These are phyloP conservation scores for Coenonympha arcania DNA, from an alignment of 2,888 invertebrate species.

Conservation along the genomic window DNA sequence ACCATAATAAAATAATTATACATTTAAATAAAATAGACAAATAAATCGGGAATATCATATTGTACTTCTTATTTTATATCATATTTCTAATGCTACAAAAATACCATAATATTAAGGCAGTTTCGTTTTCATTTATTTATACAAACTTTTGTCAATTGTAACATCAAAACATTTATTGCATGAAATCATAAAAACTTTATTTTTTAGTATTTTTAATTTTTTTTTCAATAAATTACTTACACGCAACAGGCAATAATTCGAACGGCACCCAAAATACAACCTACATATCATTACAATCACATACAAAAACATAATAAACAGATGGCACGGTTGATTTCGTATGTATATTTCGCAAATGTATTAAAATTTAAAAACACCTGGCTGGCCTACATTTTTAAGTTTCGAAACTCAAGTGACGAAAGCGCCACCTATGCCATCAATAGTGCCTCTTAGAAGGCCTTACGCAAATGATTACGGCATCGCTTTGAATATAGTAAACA, in stretches of 20 bases:
- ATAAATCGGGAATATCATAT: constrained; percentile 12
- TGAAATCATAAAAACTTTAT: neutral
- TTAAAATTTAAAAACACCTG: constrained; percentile 16
- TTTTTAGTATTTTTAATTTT: constrained; percentile 2
- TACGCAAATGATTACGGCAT: constrained; percentile 18
- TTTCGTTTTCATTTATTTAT: neutral
- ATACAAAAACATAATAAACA: constrained; percentile 1
- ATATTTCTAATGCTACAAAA: neutral
- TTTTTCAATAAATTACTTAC: constrained; percentile 12
- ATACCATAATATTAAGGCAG: neutral
- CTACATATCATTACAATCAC: neutral
- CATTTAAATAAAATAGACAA: constrained; percentile 15
- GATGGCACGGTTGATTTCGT: constrained; percentile 20
- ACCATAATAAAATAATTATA: constrained; percentile 13
- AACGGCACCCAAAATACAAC: constrained; percentile 7
- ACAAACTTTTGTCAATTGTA: neutral
- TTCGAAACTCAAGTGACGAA: constrained; percentile 15
- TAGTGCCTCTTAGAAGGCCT: constrained; percentile 20
- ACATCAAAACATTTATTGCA: neutral
- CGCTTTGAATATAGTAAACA: constrained; percentile 14
- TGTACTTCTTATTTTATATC: constrained; percentile 4
- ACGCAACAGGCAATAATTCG: constrained; percentile 6
- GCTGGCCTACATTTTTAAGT: constrained; percentile 21
- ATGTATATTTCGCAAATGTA: constrained; percentile 20
- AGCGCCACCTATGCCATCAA: constrained; percentile 20